These are phyloP conservation scores for Drosophila mimetica DNA, from an alignment of 2,888 invertebrate genomes.

Conservation along the genomic window DNA sequence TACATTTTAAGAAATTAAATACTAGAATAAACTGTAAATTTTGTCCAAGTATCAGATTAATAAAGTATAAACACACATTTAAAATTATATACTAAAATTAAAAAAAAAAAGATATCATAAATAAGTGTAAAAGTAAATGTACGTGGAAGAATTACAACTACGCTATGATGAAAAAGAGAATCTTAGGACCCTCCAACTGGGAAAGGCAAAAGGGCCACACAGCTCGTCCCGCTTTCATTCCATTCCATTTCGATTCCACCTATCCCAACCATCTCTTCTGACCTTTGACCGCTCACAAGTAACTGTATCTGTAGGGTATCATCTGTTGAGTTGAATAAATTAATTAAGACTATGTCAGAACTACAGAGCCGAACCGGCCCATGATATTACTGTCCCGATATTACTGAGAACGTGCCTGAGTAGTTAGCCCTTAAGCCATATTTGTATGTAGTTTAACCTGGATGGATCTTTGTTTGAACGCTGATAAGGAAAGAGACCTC, in stretches of 20 bases:
- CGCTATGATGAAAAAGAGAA: slow-evolving; percentile 1
- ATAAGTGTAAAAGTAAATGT: slow-evolving; percentile 12
- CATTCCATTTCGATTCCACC: not conserved
- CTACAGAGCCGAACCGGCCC: slow-evolving; percentile 2
- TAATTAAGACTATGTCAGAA: slow-evolving; percentile 27
- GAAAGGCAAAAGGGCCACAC: not conserved
- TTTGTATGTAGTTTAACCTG: slow-evolving; percentile 14
- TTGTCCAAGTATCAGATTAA: slow-evolving; percentile 7
- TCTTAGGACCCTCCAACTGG: not conserved
- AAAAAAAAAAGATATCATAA: slow-evolving; percentile 20
- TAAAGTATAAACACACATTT: slow-evolving; percentile 14
- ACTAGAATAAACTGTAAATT: slow-evolving; percentile 13
- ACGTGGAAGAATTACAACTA: slow-evolving; percentile 12
- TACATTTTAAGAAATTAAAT: slow-evolving; percentile 7
- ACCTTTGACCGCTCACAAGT: not conserved
- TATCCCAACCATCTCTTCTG: not conserved
- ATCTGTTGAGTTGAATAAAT: slow-evolving; percentile 38
- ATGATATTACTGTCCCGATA: slow-evolving; percentile 2
- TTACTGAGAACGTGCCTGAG: not conserved
- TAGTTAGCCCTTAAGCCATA: not conserved
- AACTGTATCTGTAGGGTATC: slow-evolving; percentile 1
- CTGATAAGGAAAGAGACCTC: slow-evolving; percentile 22
- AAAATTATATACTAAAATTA: slow-evolving; percentile 9
- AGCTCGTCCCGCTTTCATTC: not conserved
- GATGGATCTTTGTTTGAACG: slow-evolving; percentile 34